Percentiles rank a stretch among this genome's conserved stretches.
These are phyloP conservation scores for Malurus leucopterus DNA, from an alignment of 2,797 vertebrate species.

Conservation along the genomic window DNA sequence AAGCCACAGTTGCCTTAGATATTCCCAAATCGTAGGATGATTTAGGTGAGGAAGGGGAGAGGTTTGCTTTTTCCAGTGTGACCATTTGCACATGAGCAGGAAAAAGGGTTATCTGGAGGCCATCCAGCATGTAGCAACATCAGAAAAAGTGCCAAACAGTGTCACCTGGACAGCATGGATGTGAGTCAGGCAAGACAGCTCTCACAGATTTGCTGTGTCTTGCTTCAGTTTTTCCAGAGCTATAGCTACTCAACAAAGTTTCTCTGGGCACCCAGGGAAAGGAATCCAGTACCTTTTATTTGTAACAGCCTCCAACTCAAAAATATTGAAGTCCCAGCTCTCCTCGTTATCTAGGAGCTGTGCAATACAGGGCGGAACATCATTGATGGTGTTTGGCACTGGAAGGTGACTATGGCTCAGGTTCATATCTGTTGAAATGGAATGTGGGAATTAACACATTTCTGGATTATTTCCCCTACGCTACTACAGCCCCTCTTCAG, in stretches of 20 bases:
- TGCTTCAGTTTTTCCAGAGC: background rate
- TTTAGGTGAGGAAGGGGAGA: background rate
- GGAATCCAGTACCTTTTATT: slow-evolving; percentile 72
- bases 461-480: background rate
- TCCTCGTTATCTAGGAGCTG: slow-evolving; percentile 76
- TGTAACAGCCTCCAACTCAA: slow-evolving; percentile 78
- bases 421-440: slow-evolving; percentile 68
- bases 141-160: too few relatives aligned
- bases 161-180: background rate
- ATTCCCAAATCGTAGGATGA: background rate
- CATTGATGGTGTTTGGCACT: slow-evolving; percentile 71
- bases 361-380: slow-evolving; percentile 71
- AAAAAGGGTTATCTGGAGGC: background rate
- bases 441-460: slow-evolving; percentile 3
- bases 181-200: background rate
- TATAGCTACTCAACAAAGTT: background rate
- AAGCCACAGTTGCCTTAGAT: background rate
- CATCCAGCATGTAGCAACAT: background rate
- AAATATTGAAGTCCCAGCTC: slow-evolving; percentile 83
- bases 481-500: background rate
- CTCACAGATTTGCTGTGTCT: background rate
- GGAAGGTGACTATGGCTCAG: slow-evolving; percentile 71
- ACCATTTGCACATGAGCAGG: background rate
- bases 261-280: background rate
- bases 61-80: background rate